Evolutionary conservation across 2,888 invertebrate genomes (phyloP).

Genomic region (Quadroppia sp.): DNA sequence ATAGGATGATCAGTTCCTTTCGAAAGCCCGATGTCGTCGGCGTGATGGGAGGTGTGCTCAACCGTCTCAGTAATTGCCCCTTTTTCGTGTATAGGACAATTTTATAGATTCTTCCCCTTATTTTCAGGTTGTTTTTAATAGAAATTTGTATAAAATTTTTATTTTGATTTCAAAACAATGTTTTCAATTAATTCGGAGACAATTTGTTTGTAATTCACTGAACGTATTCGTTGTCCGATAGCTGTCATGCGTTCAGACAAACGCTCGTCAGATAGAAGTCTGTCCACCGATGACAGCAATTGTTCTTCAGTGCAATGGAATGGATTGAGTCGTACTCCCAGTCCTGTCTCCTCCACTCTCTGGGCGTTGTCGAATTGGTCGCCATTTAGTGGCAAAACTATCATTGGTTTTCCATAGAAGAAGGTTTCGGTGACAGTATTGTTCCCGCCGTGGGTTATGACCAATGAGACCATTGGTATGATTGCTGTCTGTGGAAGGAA

Average conservation of each 20-base stretch:
- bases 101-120: too few relatives aligned
- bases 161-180: too few relatives aligned
- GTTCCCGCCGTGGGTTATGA: conserved; percentile 35
- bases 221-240: not conserved
- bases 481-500: not conserved
- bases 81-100: too few relatives aligned
- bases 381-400: conserved; percentile 15
- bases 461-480: conserved; percentile 9
- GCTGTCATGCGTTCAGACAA: not conserved
- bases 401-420: conserved; percentile 15
- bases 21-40: too few relatives aligned
- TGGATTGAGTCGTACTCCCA: not conserved
- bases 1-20: too few relatives aligned
- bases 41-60: too few relatives aligned
- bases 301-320: not conserved
- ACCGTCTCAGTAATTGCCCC: too few relatives aligned
- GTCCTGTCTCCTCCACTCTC: not conserved
- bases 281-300: not conserved
- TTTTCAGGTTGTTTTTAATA: too few relatives aligned
- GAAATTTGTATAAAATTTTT: too few relatives aligned
- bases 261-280: not conserved
- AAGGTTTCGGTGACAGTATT: conserved; percentile 14
- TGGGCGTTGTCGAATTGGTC: conserved; percentile 38
- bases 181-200: not conserved
- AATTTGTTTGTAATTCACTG: not conserved